Conservation (phyloP, 2,113 vertebrate genomes). For the Chiloscyllium plagiosum region DNA sequence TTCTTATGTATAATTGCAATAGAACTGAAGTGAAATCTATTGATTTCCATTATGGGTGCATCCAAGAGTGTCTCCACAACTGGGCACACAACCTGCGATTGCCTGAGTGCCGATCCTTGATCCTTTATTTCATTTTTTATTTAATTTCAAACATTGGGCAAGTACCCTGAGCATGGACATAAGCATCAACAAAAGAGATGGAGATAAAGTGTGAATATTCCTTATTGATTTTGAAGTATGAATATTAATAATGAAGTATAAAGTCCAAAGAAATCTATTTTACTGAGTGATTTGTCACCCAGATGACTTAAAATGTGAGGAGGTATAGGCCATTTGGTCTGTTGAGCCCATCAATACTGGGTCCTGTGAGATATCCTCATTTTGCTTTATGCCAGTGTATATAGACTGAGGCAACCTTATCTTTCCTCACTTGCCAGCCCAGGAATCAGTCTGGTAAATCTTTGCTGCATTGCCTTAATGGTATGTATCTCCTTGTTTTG, state of each 20-base stretch:
- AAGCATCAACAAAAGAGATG: no score
- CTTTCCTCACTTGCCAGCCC: no score
- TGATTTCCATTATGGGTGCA: not conserved
- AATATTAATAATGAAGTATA: not conserved
- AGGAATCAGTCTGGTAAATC: no score
- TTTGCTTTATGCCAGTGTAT: no score
- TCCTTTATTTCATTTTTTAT: not conserved
- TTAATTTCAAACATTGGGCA: not conserved
- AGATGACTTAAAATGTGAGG: not conserved
- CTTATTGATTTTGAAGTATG: not conserved
- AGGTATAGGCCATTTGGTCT: no score
- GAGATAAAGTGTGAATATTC: slow-evolving; percentile 23
- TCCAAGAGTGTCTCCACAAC: not conserved
- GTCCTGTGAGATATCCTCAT: no score
- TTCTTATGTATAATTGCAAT: not conserved
- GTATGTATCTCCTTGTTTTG: no score
- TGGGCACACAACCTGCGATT: not conserved
- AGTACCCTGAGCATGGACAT: not conserved
- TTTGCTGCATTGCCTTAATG: no score
- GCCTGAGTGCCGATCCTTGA: not conserved
- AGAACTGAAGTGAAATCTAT: not conserved
- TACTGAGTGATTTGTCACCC: not conserved
- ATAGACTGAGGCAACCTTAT: no score
- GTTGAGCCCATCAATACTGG: no score
- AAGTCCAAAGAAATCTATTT: not conserved